These are phyloP conservation scores for Hylyphantes graminicola DNA, from an alignment of 1,140 invertebrate genomes.

Conservation along the genomic window DNA sequence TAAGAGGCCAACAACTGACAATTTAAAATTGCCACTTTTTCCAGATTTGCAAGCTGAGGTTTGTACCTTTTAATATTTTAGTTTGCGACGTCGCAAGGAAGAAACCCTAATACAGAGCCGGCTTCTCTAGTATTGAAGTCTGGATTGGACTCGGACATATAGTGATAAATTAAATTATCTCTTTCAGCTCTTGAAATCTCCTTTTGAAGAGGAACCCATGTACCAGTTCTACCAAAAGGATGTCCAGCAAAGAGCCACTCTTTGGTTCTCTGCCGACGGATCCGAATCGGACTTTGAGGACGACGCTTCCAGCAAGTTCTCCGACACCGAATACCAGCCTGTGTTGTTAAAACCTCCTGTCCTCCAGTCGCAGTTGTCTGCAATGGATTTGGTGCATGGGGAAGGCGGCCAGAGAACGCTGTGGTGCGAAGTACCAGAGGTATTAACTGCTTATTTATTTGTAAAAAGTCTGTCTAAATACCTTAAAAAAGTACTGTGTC, in stretches of 20 bases:
- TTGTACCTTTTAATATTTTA: no score
- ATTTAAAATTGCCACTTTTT: no score
- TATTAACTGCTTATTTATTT: conserved; percentile 66
- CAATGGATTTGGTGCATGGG: conserved; percentile 75
- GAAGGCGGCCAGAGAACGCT: conserved; percentile 79
- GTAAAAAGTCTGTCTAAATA: no score
- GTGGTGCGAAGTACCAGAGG: conserved; percentile 95
- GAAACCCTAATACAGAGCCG: no score
- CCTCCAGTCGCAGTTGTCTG: conserved; percentile 65
- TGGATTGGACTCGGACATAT: not conserved
- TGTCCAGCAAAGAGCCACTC: conserved; percentile 74
- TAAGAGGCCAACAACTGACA: no score
- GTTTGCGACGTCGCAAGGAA: no score
- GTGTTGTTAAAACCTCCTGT: conserved; percentile 6
- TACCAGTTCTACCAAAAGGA: conserved; percentile 91
- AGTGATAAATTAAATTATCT: not conserved
- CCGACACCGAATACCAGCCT: conserved; percentile 65
- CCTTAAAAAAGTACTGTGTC: no score
- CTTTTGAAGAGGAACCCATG: conserved; percentile 80
- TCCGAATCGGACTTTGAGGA: conserved; percentile 71
- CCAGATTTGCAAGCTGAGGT: no score
- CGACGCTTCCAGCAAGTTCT: conserved; percentile 79
- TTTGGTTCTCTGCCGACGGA: conserved; percentile 60
- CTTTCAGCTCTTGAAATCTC: conserved; percentile 62
- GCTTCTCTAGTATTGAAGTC: not conserved